phyloP scores from a whole-genome alignment of 2,113 vertebrate species.

The Callaeas wilsoni region DNA sequence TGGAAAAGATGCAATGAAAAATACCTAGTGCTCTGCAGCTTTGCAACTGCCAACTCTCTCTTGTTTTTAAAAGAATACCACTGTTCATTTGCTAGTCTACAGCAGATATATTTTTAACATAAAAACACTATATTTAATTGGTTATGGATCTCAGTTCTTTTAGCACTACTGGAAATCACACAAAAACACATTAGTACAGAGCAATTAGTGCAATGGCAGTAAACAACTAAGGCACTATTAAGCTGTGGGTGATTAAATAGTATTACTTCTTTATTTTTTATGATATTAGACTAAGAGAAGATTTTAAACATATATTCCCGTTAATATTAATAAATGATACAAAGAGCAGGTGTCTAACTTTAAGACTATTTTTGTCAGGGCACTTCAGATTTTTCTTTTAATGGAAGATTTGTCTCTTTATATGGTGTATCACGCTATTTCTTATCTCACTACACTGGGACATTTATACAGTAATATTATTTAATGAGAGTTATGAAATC shows the following conservation, averaged over 20 bases:
- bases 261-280: conserved; percentile 82
- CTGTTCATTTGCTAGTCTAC: conserved; percentile 66
- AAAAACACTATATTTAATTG: conserved; percentile 82
- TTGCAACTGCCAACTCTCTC: conserved; percentile 54
- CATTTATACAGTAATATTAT: conserved; percentile 73
- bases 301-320: conserved; percentile 61
- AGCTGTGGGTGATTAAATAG: conserved; percentile 84
- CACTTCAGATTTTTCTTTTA: conserved; percentile 24
- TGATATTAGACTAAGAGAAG: conserved; percentile 71
- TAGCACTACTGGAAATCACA: conserved; percentile 83
- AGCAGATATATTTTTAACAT: conserved; percentile 81
- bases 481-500: conserved; percentile 72
- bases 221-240: conserved; percentile 82
- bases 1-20: conserved; percentile 64
- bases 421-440: conserved; percentile 38
- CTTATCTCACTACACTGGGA: conserved; percentile 55
- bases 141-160: conserved; percentile 82
- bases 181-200: conserved; percentile 83
- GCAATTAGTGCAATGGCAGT: conserved; percentile 80
- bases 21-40: conserved; percentile 63
- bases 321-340: conserved; percentile 59
- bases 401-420: conserved; percentile 1
- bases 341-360: conserved; percentile 72
- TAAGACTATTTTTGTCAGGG: conserved; percentile 32
- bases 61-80: conserved; percentile 61